Evolutionary conservation across 2,888 invertebrate genomes (phyloP).

Genomic region (Adelphocoris suturalis): DNA sequence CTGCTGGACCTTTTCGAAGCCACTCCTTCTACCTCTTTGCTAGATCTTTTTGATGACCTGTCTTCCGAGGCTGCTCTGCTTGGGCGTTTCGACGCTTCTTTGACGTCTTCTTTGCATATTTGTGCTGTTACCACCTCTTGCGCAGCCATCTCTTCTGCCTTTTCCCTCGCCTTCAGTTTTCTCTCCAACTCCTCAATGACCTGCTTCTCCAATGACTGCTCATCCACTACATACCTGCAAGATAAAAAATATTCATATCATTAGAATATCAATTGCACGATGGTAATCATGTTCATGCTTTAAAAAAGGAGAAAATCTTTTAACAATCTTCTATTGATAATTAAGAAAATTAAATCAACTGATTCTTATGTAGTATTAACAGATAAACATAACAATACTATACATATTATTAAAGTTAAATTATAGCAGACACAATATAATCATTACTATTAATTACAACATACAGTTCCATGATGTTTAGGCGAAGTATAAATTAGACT

Average conservation of each 20-base stretch:
- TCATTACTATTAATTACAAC: too few species aligned
- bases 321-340: too few species aligned
- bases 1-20: background rate
- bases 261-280: too few species aligned
- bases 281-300: too few species aligned
- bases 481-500: too few species aligned
- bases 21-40: background rate
- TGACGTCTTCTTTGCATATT: conserved; percentile 15
- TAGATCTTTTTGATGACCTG: conserved; percentile 7
- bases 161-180: conserved; percentile 44
- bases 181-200: conserved; percentile 60
- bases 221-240: conserved; percentile 34
- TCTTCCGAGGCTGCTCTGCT: conserved; percentile 46
- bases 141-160: background rate
- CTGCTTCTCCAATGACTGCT: conserved; percentile 51
- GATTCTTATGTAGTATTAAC: too few species aligned
- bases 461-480: too few species aligned
- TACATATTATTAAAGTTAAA: too few species aligned
- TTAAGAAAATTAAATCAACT: too few species aligned
- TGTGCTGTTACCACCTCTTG: conserved; percentile 13
- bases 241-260: background rate
- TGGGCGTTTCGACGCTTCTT: background rate
- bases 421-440: too few species aligned
- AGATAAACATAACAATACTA: too few species aligned
- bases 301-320: too few species aligned